Evolutionary conservation across 1,140 invertebrate species (phyloP), one percentile per base, ranked within the genome.

Genomic region (Zaprionus gabonicus): DNA sequence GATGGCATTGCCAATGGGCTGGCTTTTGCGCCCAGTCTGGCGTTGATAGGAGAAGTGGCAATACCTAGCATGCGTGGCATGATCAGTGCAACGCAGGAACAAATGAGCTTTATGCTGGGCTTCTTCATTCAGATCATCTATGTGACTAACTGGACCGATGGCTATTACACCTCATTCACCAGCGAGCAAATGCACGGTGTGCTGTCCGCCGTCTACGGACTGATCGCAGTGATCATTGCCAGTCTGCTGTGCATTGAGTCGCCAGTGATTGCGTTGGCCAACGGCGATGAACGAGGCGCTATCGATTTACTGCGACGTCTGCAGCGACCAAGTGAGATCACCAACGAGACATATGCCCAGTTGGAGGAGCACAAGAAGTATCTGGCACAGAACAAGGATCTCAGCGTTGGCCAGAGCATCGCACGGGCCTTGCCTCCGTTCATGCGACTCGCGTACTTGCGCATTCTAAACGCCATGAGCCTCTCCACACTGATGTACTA

Each of bases 281-380:
- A 80, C 31, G 83, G 80, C 7, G 55, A 88, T 0, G 86, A 91
- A 36, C 27, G 60, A 7, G 34, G 64, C 4, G 85, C 85, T 13
- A 57, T 82, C 0, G 85, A 91, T 5, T 44, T 71, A 31, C 53
- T 91, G 38, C 81, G 85, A 1, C 78, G 86, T 1, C 62, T 88
- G 25, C 85, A 88, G 34, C 71, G 63, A 3, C 86, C 85, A 0
- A 5, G 60, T 0, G 65, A 59, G 2, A 27, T 81, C 49, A 85
- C 71, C 10, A 78, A 71, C 0, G 85, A 90, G 27, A 82, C 86
- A 3, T 85, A 77, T 41, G 64, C 58, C 0, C 81, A 71, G 31
- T 55, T 91, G 69, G 86, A 82, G 15, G 86, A 88, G 57, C 78
- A 85, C 28, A 88, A 88, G 23, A 65, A 63, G 4, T 88, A 88